Evolutionary conservation across 2,797 vertebrate genomes (phyloP).

Genomic region (Acanthiza pusilla): DNA sequence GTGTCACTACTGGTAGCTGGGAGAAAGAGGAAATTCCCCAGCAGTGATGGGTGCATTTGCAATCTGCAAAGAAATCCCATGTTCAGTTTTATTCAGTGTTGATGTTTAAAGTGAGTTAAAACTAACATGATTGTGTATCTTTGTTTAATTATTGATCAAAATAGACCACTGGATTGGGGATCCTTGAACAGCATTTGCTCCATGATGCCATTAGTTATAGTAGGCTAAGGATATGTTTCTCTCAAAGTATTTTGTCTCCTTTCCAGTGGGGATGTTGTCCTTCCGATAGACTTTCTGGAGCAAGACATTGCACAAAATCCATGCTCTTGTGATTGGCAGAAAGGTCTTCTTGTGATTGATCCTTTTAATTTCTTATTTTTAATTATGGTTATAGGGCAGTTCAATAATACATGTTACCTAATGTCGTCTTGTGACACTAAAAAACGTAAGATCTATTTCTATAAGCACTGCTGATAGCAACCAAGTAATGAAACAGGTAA

Average conservation of each 20-base stretch:
- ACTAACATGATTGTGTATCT: rapidly evolving
- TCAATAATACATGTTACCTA: background rate
- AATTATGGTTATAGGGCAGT: background rate
- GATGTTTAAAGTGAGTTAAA: background rate
- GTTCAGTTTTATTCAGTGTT: background rate
- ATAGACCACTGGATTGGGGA: background rate
- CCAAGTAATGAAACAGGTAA: background rate
- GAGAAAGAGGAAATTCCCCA: background rate
- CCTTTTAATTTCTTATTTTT: background rate
- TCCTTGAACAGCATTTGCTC: background rate
- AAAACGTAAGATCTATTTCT: background rate
- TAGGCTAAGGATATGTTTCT: background rate
- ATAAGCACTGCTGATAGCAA: background rate
- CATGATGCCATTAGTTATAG: background rate
- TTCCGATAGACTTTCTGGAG: background rate
- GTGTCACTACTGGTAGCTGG: background rate
- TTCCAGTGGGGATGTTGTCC: background rate
- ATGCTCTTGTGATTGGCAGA: background rate
- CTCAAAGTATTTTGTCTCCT: background rate
- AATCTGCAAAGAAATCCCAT: background rate
- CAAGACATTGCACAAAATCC: background rate
- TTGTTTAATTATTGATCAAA: background rate
- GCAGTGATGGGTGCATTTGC: background rate
- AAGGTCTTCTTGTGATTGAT: background rate
- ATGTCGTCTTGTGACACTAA: background rate